These are phyloP conservation scores for Microtus oregoni DNA, from an alignment of 2,113 vertebrate genomes.

Conservation along the genomic window DNA sequence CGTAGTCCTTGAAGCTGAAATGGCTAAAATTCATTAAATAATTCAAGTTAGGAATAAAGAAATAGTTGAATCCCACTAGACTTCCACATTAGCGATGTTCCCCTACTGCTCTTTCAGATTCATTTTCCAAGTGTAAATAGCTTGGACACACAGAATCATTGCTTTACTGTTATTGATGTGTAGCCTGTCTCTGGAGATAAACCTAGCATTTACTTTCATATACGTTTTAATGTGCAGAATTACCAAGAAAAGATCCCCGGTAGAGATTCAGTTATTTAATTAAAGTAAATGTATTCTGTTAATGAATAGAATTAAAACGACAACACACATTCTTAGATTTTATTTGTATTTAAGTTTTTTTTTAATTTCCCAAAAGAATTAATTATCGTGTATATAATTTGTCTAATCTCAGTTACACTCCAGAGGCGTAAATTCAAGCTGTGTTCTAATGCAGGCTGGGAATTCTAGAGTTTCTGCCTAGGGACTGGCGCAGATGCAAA, in stretches of 20 bases:
- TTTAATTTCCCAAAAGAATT: conserved; percentile 83
- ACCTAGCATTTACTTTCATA: conserved; percentile 65
- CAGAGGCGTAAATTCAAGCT: conserved; percentile 47
- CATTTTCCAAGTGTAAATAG: conserved; percentile 70
- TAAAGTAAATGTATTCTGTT: conserved; percentile 80
- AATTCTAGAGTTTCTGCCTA: neutral
- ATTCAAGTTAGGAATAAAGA: conserved; percentile 57
- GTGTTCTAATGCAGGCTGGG: neutral
- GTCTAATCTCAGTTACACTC: conserved; percentile 81
- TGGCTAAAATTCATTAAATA: conserved; percentile 58
- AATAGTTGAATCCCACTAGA: conserved; percentile 26
- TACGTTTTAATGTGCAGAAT: conserved; percentile 64
- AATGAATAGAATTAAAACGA: conserved; percentile 82
- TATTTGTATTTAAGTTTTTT: conserved; percentile 83
- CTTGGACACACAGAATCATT: conserved; percentile 26
- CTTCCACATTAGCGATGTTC: conserved; percentile 27
- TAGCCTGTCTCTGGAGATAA: conserved; percentile 68
- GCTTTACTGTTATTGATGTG: conserved; percentile 56
- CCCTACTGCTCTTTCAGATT: conserved; percentile 5
- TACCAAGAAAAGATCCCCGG: conserved; percentile 44
- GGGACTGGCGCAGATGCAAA: neutral
- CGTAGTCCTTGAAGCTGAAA: conserved; percentile 53
- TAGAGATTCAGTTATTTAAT: conserved; percentile 79
- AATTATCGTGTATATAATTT: conserved; percentile 78
- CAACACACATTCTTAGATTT: conserved; percentile 81